Percentiles rank a stretch among this genome's conserved stretches.
These are phyloP conservation scores for Scaptomyza reducta DNA, from an alignment of 2,888 invertebrate genomes.

Conservation along the genomic window DNA sequence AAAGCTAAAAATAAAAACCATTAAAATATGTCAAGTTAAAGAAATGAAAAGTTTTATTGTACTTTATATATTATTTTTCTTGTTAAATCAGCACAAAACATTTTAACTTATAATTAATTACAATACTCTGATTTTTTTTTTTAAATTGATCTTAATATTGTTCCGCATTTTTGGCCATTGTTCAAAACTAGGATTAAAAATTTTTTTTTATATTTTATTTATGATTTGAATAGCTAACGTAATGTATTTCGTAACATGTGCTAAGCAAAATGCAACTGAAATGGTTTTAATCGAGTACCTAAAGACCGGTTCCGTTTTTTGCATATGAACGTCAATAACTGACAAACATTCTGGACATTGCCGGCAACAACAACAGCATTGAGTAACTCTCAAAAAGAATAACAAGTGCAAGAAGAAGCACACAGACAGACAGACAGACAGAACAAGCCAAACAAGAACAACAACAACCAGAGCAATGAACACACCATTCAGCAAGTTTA, in stretches of 20 bases:
- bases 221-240: not conserved
- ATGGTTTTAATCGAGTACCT: not conserved
- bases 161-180: no score
- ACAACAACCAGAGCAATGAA: slow-evolving; percentile 45
- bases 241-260: not conserved
- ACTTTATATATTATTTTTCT: not conserved
- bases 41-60: not conserved
- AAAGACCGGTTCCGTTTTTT: no score
- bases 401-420: not conserved
- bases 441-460: slow-evolving; percentile 7
- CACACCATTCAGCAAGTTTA: slow-evolving; percentile 70
- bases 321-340: slow-evolving; percentile 3
- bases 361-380: not conserved
- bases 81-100: not conserved
- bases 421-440: not conserved
- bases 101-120: no score
- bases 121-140: no score
- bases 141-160: no score
- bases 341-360: slow-evolving; percentile 5
- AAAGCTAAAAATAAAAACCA: not conserved
- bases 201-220: no score
- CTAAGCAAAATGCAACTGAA: not conserved
- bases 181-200: no score
- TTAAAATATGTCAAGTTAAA: not conserved
- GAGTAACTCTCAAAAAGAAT: slow-evolving; percentile 2